phyloP scores from a whole-genome alignment of 2,797 vertebrate genomes.

The Chanos chanos region DNA sequence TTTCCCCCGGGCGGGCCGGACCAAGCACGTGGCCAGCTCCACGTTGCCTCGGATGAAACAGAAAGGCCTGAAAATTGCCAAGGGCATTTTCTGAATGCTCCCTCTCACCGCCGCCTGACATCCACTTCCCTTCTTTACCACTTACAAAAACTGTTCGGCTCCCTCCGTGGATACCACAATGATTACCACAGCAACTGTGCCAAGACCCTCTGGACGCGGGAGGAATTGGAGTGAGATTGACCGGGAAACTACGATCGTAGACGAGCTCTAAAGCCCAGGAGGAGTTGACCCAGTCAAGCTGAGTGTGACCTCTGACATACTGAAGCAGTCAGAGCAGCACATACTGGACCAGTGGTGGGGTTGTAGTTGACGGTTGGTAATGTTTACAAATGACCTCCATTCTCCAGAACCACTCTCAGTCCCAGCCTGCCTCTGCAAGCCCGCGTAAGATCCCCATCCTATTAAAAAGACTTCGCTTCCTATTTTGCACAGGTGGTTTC shows the following conservation, averaged over 20 bases:
- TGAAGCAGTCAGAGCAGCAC: background rate
- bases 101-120: conserved; percentile 7
- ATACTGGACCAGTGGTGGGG: too few species aligned
- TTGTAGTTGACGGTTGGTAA: background rate
- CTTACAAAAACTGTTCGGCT: too few species aligned
- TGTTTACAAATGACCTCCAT: conserved; percentile 30
- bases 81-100: conserved; percentile 79
- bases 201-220: too few species aligned
- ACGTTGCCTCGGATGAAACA: conserved; percentile 85
- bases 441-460: background rate
- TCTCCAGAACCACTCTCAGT: background rate
- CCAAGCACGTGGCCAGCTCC: conserved; percentile 81
- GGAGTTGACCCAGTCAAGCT: conserved; percentile 2
- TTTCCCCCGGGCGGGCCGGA: conserved; percentile 73
- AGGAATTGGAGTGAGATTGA: too few species aligned
- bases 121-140: background rate
- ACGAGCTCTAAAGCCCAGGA: conserved; percentile 7
- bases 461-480: background rate
- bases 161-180: too few species aligned
- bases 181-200: too few species aligned
- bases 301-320: background rate
- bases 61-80: conserved; percentile 84
- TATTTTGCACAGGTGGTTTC: conserved; percentile 1
- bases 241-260: background rate
- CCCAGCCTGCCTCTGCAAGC: background rate